Evolutionary conservation across 2,113 vertebrate species (phyloP).

Genomic region (Saccopteryx bilineata): DNA sequence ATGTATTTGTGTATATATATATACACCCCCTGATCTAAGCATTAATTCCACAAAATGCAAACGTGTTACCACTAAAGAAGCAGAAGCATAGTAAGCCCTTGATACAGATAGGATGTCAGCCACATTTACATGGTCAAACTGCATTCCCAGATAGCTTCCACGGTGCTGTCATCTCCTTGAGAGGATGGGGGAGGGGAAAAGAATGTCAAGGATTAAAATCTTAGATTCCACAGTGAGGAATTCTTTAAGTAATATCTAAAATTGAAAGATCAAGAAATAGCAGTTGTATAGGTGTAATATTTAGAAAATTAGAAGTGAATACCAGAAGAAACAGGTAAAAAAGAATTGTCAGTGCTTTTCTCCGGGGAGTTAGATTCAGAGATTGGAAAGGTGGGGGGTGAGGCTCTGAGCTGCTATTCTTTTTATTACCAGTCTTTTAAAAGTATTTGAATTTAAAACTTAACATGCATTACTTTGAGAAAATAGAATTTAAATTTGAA

Average conservation of each 20-base stretch:
- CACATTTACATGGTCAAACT: not conserved
- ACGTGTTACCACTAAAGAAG: not conserved
- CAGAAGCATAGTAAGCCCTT: not conserved
- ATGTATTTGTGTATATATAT: not conserved
- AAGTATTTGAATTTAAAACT: slow-evolving; percentile 57
- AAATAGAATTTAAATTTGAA: slow-evolving; percentile 27
- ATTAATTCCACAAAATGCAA: not conserved
- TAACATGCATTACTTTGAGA: not conserved
- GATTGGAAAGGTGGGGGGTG: not conserved
- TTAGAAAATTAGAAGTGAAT: slow-evolving; percentile 50
- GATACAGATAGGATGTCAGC: not conserved
- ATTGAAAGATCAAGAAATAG: slow-evolving; percentile 27
- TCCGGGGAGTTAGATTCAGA: not conserved
- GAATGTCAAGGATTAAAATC: slow-evolving; percentile 25
- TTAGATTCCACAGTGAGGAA: slow-evolving; percentile 1
- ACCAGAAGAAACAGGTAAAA: slow-evolving; percentile 33
- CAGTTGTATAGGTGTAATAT: slow-evolving; percentile 41
- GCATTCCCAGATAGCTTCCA: not conserved
- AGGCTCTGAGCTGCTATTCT: not conserved
- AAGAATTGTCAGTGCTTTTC: not conserved
- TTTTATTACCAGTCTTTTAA: slow-evolving; percentile 52
- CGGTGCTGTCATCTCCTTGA: not conserved
- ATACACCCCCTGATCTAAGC: not conserved
- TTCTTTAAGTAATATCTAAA: slow-evolving; percentile 50
- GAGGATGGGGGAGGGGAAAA: not conserved